Conservation (phyloP, 2,888 invertebrate genomes). For the Caenorhabditis afra region DNA sequence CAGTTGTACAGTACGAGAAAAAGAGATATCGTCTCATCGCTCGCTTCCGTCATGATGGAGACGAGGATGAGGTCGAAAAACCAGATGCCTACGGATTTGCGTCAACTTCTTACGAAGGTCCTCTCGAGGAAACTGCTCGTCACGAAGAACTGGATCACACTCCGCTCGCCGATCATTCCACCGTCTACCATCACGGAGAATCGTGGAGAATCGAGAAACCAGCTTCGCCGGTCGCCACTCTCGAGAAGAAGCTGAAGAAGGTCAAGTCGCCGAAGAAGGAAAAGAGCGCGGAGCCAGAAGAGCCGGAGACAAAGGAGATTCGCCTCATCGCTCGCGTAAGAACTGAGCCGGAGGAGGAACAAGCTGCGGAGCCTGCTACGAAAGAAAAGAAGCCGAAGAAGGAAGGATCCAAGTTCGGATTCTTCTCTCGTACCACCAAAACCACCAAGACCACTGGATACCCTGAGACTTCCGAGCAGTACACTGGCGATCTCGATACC, state of each 20-base stretch:
- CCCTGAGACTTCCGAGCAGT: constrained; percentile 16
- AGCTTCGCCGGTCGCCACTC: neutral
- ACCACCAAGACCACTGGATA: constrained; percentile 9
- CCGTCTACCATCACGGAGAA: constrained; percentile 54
- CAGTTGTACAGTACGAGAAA: constrained; percentile 18
- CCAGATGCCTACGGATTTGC: constrained; percentile 34
- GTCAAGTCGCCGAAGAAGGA: constrained; percentile 15
- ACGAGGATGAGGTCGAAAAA: constrained; percentile 60
- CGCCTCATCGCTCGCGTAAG: constrained; percentile 48
- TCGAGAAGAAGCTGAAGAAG: constrained; percentile 20
- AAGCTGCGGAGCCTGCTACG: neutral
- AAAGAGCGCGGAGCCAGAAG: constrained; percentile 3
- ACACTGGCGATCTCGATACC: constrained; percentile 17
- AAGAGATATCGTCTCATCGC: constrained; percentile 48
- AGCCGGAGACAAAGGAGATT: constrained; percentile 35
- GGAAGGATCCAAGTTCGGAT: constrained; percentile 31
- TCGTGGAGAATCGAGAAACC: constrained; percentile 26
- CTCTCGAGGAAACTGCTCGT: constrained; percentile 33
- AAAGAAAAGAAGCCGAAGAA: constrained; percentile 27
- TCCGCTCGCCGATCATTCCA: constrained; percentile 38
- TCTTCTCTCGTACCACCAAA: constrained; percentile 24
- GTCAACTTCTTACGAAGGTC: constrained; percentile 37
- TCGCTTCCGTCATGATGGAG: constrained; percentile 54
- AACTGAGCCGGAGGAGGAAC: constrained; percentile 19
- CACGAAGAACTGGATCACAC: constrained; percentile 34